Percentiles rank a stretch among this genome's conserved stretches.
phyloP scores from a whole-genome alignment of 2,888 invertebrate genomes.

The Parelbella ahira region DNA sequence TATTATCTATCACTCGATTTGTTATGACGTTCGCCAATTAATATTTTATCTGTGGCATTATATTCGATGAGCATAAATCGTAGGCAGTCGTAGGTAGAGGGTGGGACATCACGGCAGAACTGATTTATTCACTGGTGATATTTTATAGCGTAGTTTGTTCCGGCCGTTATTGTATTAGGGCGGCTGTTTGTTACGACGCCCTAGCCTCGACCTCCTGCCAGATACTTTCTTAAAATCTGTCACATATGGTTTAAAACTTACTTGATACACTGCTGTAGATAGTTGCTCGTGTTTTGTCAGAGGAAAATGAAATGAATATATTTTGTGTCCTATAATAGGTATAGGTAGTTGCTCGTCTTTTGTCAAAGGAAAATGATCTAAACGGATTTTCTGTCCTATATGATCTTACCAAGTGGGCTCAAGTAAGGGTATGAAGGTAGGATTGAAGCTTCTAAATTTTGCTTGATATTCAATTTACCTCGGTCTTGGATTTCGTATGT shows the following conservation, averaged over 20 bases:
- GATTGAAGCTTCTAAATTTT: too few species aligned
- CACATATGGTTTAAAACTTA: conserved; percentile 17
- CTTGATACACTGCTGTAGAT: too few species aligned
- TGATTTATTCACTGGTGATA: conserved; percentile 84
- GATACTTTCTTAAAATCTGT: conserved; percentile 9
- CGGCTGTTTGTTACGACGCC: conserved; percentile 73
- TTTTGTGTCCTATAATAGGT: too few species aligned
- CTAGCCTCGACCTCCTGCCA: conserved; percentile 24
- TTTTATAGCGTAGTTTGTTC: conserved; percentile 85
- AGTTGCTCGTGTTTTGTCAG: too few species aligned
- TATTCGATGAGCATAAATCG: conserved; percentile 70
- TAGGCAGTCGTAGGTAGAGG: conserved; percentile 57
- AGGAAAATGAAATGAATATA: too few species aligned
- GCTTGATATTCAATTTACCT: too few species aligned
- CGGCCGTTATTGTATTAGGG: conserved; percentile 84
- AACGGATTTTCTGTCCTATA: neutral
- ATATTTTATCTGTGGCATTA: conserved; percentile 70
- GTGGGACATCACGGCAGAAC: conserved; percentile 66
- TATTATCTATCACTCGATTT: conserved; percentile 5
- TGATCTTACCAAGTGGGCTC: too few species aligned
- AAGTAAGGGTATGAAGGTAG: too few species aligned
- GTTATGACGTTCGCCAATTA: conserved; percentile 44
- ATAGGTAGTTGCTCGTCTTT: too few species aligned
- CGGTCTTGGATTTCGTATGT: too few species aligned
- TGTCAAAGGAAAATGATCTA: too few species aligned